Evolutionary conservation across 2,113 vertebrate species (phyloP), one percentile per base, ranked within the genome.

Genomic region (Takifugu flavidus): DNA sequence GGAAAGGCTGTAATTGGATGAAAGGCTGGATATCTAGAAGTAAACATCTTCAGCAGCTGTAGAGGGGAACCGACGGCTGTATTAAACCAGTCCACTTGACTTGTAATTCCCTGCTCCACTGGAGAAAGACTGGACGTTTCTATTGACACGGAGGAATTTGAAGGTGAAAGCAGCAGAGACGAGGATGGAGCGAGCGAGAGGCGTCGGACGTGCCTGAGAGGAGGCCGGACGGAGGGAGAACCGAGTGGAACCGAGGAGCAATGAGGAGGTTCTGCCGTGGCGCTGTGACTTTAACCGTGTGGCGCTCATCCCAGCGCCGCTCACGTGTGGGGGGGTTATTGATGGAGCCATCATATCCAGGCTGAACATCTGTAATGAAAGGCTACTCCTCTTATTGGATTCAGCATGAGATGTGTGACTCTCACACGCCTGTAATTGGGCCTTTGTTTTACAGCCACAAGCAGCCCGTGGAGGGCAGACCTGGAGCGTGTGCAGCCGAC

Each of bases 311-410:
- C 78, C 56, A 71, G 73, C 71, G 79, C 72, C 77, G 67, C 80
- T 82, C 82, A 79, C 85, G 84, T 86, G 85, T 79, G 74, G 77
- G 65, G 71, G 13, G 55, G 85, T 89, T 89, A 89, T 89, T 86
- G 88, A 89, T 89, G 85, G 85, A 87, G 84, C 84, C 80, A 60
- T 89, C 88, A 88, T 84, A 84, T 86, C 82, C 79, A 79, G 65
- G 65, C 80, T 71, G 72, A 89, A 87, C 86, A 89, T 89, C 82
- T 89, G 88, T 87, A 87, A 88, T 87, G 81, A 86, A 86, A 87
- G 86, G 86, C 63, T 78, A 74, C 76, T 86, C 58, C 25, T 82
- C 78, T 88, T 87, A 87, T 87, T 89, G 82, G 70, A 87, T 89
- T 84, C 85, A 70, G 67, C 62, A 86, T 79, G 81, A 68, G 84